Percentiles rank a stretch among this genome's conserved stretches.
phyloP scores from a whole-genome alignment of 1,140 invertebrate genomes.

The Homalodisca vitripennis region DNA sequence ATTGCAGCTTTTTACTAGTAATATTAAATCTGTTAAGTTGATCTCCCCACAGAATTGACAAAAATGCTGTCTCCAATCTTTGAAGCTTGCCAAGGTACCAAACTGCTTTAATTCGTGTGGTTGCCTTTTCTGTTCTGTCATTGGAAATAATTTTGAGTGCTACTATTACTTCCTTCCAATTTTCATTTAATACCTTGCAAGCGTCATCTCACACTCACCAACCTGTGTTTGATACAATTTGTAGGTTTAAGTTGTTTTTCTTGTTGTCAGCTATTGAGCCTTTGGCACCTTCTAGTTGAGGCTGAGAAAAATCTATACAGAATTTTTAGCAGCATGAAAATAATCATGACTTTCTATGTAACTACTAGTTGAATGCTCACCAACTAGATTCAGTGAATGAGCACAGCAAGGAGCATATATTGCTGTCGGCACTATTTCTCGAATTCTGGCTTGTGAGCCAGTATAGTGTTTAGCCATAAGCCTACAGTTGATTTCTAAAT shows the following conservation, averaged over 20 bases:
- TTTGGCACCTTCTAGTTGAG: background rate
- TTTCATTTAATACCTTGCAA: slow-evolving; percentile 13
- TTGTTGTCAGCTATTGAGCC: background rate
- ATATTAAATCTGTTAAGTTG: too few relatives aligned
- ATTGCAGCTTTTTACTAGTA: too few relatives aligned
- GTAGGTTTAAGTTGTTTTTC: background rate
- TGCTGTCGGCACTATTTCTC: slow-evolving; percentile 6
- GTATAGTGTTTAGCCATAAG: too few relatives aligned
- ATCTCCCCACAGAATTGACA: slow-evolving; percentile 41
- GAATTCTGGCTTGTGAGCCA: slow-evolving; percentile 1
- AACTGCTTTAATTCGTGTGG: background rate
- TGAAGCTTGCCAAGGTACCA: background rate
- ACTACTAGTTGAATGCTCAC: slow-evolving; percentile 18
- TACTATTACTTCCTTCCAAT: background rate
- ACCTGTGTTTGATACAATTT: background rate
- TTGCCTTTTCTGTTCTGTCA: background rate
- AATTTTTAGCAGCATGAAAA: background rate
- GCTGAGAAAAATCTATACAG: background rate
- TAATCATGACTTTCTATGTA: slow-evolving; percentile 6
- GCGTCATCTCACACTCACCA: background rate
- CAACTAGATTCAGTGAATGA: slow-evolving; percentile 15
- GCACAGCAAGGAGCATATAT: background rate
- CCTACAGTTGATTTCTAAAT: too few relatives aligned
- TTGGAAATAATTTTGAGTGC: background rate
- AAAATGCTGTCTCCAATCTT: slow-evolving; percentile 2